Evolutionary conservation across 1,140 invertebrate species (phyloP).

Genomic region (Augochlora pura): DNA sequence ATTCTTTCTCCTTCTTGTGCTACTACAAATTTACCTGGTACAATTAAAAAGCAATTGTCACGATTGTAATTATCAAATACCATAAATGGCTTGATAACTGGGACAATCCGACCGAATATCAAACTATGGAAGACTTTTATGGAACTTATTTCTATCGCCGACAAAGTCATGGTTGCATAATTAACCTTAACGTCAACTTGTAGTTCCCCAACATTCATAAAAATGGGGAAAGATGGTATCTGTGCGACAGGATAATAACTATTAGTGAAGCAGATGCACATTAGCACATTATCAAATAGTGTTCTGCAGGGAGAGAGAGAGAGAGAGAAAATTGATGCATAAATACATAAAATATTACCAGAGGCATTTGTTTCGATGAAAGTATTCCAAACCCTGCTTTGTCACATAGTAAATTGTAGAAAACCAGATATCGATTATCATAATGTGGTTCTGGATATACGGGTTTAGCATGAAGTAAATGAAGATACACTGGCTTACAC

Average conservation of each 20-base stretch:
- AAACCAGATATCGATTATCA: slow-evolving; percentile 69
- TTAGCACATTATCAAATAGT: too few species aligned
- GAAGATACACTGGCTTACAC: slow-evolving; percentile 78
- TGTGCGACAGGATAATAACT: slow-evolving; percentile 60
- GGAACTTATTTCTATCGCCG: slow-evolving; percentile 79
- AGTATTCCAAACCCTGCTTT: slow-evolving; percentile 82
- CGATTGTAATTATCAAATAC: slow-evolving; percentile 84
- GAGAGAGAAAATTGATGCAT: neutral
- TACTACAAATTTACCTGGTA: slow-evolving; percentile 81
- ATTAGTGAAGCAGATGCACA: neutral
- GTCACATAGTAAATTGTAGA: slow-evolving; percentile 69
- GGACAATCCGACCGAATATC: slow-evolving; percentile 87
- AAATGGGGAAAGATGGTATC: slow-evolving; percentile 92
- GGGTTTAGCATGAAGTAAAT: slow-evolving; percentile 83
- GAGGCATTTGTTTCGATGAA: slow-evolving; percentile 81
- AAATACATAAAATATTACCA: slow-evolving; percentile 61
- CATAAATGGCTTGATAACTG: slow-evolving; percentile 89
- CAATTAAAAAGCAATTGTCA: slow-evolving; percentile 88
- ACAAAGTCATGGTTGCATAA: slow-evolving; percentile 79
- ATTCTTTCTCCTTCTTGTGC: slow-evolving; percentile 8
- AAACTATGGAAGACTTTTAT: slow-evolving; percentile 83
- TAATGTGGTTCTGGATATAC: slow-evolving; percentile 68
- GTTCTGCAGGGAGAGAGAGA: too few species aligned
- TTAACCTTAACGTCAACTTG: slow-evolving; percentile 83
- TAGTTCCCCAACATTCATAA: slow-evolving; percentile 90